These are phyloP conservation scores for Typhlichthys subterraneus DNA, from an alignment of 2,797 vertebrate species.

Conservation along the genomic window DNA sequence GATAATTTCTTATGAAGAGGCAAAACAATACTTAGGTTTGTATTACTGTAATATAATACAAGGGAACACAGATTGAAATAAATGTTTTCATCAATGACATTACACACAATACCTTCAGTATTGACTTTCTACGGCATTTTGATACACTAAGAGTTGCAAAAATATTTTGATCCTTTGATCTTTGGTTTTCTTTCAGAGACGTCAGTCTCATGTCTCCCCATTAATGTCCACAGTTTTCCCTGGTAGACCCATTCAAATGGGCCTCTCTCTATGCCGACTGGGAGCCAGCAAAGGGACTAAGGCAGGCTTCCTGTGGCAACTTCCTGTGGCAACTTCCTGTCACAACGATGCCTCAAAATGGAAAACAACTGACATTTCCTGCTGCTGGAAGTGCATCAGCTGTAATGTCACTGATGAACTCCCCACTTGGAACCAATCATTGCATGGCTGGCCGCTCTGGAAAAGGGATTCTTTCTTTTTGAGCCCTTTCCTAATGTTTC, in stretches of 20 bases:
- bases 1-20: no score
- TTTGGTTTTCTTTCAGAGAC: conserved; percentile 2
- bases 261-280: conserved; percentile 13
- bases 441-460: no score
- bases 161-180: neutral
- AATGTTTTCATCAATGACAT: no score
- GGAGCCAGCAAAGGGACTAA: conserved; percentile 12
- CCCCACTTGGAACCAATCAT: neutral
- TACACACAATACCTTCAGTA: no score
- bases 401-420: neutral
- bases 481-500: neutral
- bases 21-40: no score
- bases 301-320: conserved; percentile 31
- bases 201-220: conserved; percentile 1
- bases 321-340: conserved; percentile 49
- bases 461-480: no score
- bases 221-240: conserved; percentile 20
- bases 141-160: neutral
- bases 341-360: conserved; percentile 49
- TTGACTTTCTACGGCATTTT: neutral
- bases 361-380: conserved; percentile 39
- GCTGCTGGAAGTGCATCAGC: conserved; percentile 8
- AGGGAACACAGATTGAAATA: no score
- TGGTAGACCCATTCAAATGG: conserved; percentile 43
- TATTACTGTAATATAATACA: no score